These are phyloP conservation scores for Gambusia affinis DNA, from an alignment of 2,113 vertebrate genomes.

Conservation along the genomic window DNA sequence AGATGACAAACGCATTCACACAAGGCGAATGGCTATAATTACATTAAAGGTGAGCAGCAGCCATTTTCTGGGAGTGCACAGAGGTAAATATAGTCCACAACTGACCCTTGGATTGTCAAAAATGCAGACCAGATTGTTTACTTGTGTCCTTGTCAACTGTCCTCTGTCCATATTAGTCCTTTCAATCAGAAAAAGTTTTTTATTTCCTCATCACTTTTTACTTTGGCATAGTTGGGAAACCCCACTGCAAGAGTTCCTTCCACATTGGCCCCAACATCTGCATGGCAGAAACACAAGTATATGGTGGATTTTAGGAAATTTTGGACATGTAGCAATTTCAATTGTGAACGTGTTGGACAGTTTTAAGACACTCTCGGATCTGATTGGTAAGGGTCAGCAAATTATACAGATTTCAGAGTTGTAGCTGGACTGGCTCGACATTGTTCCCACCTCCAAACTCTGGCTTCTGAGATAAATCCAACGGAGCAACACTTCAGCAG, in stretches of 20 bases:
- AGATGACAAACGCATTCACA: slow-evolving; percentile 67
- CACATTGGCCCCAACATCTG: background rate
- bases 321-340: background rate
- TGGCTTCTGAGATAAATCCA: too few relatives aligned
- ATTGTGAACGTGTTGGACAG: too few relatives aligned
- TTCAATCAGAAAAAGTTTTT: slow-evolving; percentile 51
- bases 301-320: background rate
- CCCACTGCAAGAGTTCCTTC: background rate
- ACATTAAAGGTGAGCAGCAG: slow-evolving; percentile 69
- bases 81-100: slow-evolving; percentile 63
- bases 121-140: slow-evolving; percentile 51
- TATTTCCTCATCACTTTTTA: slow-evolving; percentile 40
- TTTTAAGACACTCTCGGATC: too few relatives aligned
- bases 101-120: slow-evolving; percentile 58
- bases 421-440: too few relatives aligned
- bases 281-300: background rate
- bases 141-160: slow-evolving; percentile 65
- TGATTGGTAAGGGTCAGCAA: too few relatives aligned
- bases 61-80: slow-evolving; percentile 47
- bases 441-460: too few relatives aligned
- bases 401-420: too few relatives aligned
- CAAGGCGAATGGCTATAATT: slow-evolving; percentile 76
- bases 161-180: slow-evolving; percentile 46
- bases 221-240: slow-evolving; percentile 10
- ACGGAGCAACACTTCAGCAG: too few relatives aligned